These are phyloP conservation scores for Pampus argenteus DNA, from an alignment of 2,797 vertebrate genomes.

Conservation along the genomic window DNA sequence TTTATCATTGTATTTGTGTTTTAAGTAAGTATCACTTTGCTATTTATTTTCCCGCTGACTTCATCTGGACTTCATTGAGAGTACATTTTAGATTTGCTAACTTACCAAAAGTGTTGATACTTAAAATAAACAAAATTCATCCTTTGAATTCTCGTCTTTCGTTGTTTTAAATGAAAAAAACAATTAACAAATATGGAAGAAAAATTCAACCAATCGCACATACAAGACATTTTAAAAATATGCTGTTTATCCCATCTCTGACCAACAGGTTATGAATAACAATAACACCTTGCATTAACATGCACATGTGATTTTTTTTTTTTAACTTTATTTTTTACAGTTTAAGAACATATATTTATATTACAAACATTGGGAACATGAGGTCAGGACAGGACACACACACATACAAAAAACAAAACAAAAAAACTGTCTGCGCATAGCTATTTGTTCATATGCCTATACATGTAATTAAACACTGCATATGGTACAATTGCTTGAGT, in stretches of 20 bases:
- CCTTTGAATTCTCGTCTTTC: constrained; percentile 5
- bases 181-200: not conserved
- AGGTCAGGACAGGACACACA: no score
- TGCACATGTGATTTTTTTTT: no score
- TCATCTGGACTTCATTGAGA: constrained; percentile 18
- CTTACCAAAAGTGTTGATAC: constrained; percentile 42
- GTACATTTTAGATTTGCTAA: constrained; percentile 38
- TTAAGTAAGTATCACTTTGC: constrained; percentile 30
- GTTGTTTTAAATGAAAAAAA: not conserved
- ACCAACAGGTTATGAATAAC: not conserved
- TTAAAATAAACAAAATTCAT: constrained; percentile 51
- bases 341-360: no score
- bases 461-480: no score
- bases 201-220: not conserved
- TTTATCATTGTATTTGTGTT: constrained; percentile 49
- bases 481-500: no score
- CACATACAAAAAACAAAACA: no score
- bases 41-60: constrained; percentile 62
- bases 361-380: no score
- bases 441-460: no score
- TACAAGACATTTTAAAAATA: not conserved
- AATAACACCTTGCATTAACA: no score
- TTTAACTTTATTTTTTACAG: no score
- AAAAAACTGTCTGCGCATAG: no score
- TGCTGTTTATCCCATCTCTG: not conserved